A percentile compares a stretch with the other conserved stretches of the same genome.
Evolutionary conservation across 2,113 vertebrate species (phyloP).

Genomic region (Megalops atlanticus): DNA sequence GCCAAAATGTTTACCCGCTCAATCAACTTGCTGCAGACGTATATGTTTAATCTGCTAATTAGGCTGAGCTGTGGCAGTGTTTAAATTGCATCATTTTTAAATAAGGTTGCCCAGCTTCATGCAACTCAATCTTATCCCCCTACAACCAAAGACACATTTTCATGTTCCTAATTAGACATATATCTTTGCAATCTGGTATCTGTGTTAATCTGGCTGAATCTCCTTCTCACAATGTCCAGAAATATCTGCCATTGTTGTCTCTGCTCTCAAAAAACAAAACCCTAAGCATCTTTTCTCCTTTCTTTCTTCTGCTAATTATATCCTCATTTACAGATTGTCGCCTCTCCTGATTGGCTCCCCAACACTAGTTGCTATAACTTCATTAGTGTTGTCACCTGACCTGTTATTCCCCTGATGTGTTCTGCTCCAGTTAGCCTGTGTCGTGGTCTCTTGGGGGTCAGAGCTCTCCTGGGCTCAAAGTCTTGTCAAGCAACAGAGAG

Average conservation of each 20-base stretch:
- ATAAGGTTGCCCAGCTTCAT: slow-evolving; percentile 26
- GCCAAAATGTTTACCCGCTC: slow-evolving; percentile 13
- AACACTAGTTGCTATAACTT: slow-evolving; percentile 80
- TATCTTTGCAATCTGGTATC: slow-evolving; percentile 78
- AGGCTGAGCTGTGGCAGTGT: not conserved
- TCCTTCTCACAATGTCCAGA: slow-evolving; percentile 72
- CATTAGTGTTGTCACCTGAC: slow-evolving; percentile 81
- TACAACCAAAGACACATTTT: slow-evolving; percentile 52
- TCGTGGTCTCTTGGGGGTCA: slow-evolving; percentile 72
- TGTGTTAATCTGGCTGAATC: slow-evolving; percentile 79
- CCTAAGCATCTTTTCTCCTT: not conserved
- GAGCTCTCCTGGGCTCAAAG: slow-evolving; percentile 65
- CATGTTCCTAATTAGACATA: slow-evolving; percentile 79
- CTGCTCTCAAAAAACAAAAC: slow-evolving; percentile 35
- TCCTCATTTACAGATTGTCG: slow-evolving; percentile 81
- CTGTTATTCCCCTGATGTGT: slow-evolving; percentile 83
- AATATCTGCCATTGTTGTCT: slow-evolving; percentile 73
- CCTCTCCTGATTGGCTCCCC: slow-evolving; percentile 75
- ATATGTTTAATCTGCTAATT: slow-evolving; percentile 16
- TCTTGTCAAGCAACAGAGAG: slow-evolving; percentile 66
- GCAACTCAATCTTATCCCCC: slow-evolving; percentile 22
- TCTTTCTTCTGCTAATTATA: slow-evolving; percentile 78
- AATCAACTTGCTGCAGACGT: slow-evolving; percentile 9
- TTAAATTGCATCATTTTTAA: slow-evolving; percentile 46
- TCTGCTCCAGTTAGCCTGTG: slow-evolving; percentile 77